A percentile compares a stretch with the other conserved stretches of the same genome.
These are phyloP conservation scores for Clarias gariepinus DNA, from an alignment of 2,113 vertebrate genomes.

Conservation along the genomic window DNA sequence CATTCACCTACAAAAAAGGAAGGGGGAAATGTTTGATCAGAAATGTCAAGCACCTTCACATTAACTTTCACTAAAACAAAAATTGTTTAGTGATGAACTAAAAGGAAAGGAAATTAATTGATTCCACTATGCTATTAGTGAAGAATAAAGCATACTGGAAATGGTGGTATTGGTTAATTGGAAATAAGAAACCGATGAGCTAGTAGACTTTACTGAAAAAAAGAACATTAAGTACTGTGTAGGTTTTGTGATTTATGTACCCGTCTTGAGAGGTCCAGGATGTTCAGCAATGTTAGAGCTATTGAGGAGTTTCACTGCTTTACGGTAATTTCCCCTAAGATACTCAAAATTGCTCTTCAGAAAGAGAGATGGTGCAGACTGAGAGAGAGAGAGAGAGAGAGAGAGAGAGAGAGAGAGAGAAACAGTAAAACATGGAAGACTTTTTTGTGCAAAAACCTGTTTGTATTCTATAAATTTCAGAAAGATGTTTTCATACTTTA, in stretches of 20 bases:
- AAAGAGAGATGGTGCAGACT: conserved; percentile 96
- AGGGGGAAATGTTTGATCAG: not conserved
- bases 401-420: conserved; percentile 86
- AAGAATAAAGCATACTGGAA: not conserved
- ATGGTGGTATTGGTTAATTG: not conserved
- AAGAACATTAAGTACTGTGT: not conserved
- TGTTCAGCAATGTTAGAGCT: conserved; percentile 97
- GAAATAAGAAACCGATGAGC: not conserved
- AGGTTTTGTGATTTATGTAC: conserved; percentile 63
- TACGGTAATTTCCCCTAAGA: conserved; percentile 95
- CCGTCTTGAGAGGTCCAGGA: conserved; percentile 95
- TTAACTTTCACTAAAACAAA: not conserved
- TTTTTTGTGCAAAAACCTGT: not conserved
- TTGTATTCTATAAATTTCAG: not conserved
- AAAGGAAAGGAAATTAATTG: not conserved
- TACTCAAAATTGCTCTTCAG: conserved; percentile 99
- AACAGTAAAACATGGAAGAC: conserved; percentile 56
- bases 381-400: conserved; percentile 55
- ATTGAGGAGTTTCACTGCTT: conserved; percentile 96
- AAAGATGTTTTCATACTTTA: not conserved
- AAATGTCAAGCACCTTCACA: not conserved
- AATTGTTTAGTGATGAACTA: not conserved
- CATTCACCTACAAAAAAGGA: conserved; percentile 83
- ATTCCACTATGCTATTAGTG: not conserved
- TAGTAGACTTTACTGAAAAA: not conserved